Percentiles rank a stretch among this genome's conserved stretches.
These are phyloP conservation scores for Itoplectis maculator DNA, from an alignment of 2,888 invertebrate species.

Conservation along the genomic window DNA sequence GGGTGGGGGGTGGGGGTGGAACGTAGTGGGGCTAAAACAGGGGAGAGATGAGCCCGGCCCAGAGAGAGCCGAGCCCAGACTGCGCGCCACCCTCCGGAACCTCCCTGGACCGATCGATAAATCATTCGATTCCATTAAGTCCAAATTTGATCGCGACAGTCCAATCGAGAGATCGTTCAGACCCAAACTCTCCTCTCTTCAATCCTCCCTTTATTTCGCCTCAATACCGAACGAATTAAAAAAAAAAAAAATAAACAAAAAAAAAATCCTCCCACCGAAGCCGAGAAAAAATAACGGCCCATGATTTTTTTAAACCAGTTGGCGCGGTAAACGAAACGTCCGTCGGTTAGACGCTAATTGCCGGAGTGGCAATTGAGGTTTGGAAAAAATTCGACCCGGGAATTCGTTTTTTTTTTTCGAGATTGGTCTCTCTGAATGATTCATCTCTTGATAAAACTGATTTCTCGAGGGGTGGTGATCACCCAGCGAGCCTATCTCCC, in stretches of 20 bases:
- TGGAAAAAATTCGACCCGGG: too few species aligned
- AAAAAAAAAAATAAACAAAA: conserved; percentile 39
- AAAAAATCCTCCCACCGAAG: background rate
- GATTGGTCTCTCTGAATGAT: too few species aligned
- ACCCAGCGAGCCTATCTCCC: too few species aligned
- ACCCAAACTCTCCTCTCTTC: conserved; percentile 23
- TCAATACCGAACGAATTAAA: background rate
- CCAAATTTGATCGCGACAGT: conserved; percentile 67
- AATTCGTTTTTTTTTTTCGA: too few species aligned
- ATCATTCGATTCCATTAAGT: conserved; percentile 69
- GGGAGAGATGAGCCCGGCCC: background rate
- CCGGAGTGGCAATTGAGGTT: too few species aligned
- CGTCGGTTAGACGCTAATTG: conserved; percentile 13
- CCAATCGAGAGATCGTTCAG: conserved; percentile 66
- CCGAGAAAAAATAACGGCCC: background rate
- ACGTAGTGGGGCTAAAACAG: background rate
- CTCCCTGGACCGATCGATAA: conserved; percentile 61
- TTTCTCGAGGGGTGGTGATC: too few species aligned
- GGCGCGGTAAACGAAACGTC: background rate
- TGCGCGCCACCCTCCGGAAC: conserved; percentile 35
- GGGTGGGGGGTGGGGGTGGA: background rate
- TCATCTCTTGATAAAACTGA: too few species aligned
- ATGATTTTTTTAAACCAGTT: conserved; percentile 13
- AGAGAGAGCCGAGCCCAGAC: background rate
- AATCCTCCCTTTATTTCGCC: conserved; percentile 22